Base-by-base conservation (phyloP, 2,113 vertebrate genomes). In the Nicator chloris region DNA sequence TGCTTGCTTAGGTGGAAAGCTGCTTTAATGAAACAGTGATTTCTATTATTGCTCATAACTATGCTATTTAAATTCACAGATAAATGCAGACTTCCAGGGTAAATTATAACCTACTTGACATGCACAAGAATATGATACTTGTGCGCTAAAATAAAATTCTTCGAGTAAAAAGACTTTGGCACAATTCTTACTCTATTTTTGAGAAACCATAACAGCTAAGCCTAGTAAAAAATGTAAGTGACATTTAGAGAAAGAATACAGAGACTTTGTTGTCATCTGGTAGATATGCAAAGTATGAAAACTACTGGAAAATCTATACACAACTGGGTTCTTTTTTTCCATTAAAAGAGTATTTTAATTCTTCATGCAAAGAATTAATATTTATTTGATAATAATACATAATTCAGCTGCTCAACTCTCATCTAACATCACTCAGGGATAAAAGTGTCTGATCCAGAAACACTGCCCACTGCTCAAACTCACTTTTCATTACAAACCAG, bases 181-280 rank as follows among this genome's bases (percentile, higher is more conserved):
- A 9, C 97, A 86, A 98, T 97, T 88, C 97, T 98, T 23, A 97
- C 95, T 33, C 97, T 98, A 27, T 98, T 98, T 95, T 98, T 98
- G 49, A 98, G 92, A 90, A 98, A 98, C 95, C 93, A 87, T 97
- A 24, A 98, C 96, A 9, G 98, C 98, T 23, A 98, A 98, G 27
- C 98, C 98, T 57, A 98, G 94, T 93, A 98, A 83, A 95, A 98
- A 89, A 81, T 97, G 92, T 56, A 97, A 97, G 86, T 98, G 97
- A 10, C 68, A 97, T 98, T 97, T 57, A 47, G 47, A 40, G 40
- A 22, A 93, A 35, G 80, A 63, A 18, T 44, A 75, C 10, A 83
- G 33, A 80, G 42, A 40, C 26, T 39, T 68, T 80, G 37, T 56
- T 82, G 31, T 79, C 28, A 33, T 65, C 11, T 33, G 35, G 35